Percentiles rank a stretch among this genome's conserved stretches.
Conservation (phyloP, 1,140 invertebrate species). For the Cotesia chilonis region DNA sequence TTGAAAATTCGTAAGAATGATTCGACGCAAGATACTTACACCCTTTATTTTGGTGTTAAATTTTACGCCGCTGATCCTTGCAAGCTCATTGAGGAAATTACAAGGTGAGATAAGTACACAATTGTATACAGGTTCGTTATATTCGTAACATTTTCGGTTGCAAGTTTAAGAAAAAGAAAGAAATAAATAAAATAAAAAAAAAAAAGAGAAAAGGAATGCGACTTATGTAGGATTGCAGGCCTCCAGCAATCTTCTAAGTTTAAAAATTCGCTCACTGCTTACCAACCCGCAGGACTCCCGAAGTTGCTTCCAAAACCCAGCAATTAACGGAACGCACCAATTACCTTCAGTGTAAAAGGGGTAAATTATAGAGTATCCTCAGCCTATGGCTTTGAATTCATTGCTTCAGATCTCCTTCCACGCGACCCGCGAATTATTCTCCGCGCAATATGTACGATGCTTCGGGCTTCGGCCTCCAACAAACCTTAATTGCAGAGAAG, state of each 20-base stretch:
- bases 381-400: conserved; percentile 29
- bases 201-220: neutral
- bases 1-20: conserved; percentile 74
- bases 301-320: conserved; percentile 28
- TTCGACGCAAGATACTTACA: conserved; percentile 77
- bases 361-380: conserved; percentile 53
- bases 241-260: conserved; percentile 21
- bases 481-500: conserved; percentile 27
- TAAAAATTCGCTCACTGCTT: conserved; percentile 19
- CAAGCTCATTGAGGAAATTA: conserved; percentile 94
- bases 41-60: conserved; percentile 97
- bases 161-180: neutral
- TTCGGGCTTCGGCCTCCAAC: neutral
- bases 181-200: conserved; percentile 5
- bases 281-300: neutral
- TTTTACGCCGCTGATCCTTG: conserved; percentile 98
- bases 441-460: conserved; percentile 16
- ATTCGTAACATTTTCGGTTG: neutral
- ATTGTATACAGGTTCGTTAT: conserved; percentile 1
- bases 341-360: conserved; percentile 52
- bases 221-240: neutral
- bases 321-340: conserved; percentile 51
- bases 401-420: conserved; percentile 34
- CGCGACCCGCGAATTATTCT: conserved; percentile 37
- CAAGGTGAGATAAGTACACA: conserved; percentile 72